Evolutionary conservation across 2,888 invertebrate species (phyloP).

Genomic region (Drosophila acutilabella): DNA sequence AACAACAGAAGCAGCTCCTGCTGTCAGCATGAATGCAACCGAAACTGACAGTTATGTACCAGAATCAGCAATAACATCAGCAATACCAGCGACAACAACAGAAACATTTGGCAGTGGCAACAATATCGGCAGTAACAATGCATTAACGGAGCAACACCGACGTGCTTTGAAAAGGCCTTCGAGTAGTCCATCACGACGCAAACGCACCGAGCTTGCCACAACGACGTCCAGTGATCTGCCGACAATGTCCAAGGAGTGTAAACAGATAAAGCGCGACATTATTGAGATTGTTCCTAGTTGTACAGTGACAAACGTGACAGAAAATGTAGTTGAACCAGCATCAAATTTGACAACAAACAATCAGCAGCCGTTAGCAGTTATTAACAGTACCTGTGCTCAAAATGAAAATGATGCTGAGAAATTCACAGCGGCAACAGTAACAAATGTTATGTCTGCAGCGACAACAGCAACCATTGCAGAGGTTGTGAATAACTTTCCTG

Average conservation of each 20-base stretch:
- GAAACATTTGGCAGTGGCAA: constrained; percentile 32
- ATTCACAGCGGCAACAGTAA: constrained; percentile 39
- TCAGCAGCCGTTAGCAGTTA: constrained; percentile 62
- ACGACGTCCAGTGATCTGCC: constrained; percentile 41
- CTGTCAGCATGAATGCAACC: background rate
- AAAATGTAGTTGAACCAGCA: constrained; percentile 55
- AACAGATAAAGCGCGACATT: constrained; percentile 68
- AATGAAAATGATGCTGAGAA: constrained; percentile 64
- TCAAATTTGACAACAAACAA: constrained; percentile 19
- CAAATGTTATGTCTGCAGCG: constrained; percentile 28
- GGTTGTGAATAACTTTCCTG: constrained; percentile 52
- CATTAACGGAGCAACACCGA: constrained; percentile 65
- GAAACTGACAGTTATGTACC: background rate
- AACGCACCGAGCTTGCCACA: constrained; percentile 48
- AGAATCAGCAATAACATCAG: constrained; percentile 21
- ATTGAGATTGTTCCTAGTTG: constrained; percentile 62
- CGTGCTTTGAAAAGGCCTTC: constrained; percentile 76
- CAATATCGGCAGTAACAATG: constrained; percentile 45
- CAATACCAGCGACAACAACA: constrained; percentile 30
- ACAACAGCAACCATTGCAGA: constrained; percentile 36
- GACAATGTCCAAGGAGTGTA: constrained; percentile 69
- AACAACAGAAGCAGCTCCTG: constrained; percentile 33
- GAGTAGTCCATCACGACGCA: constrained; percentile 67
- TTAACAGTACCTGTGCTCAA: constrained; percentile 85
- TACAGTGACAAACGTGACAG: constrained; percentile 29